Evolutionary conservation across 92 coral and sea anemone species (phyloP), one percentile per base, ranked within the genome.

Genomic region (Ricordea florida): DNA sequence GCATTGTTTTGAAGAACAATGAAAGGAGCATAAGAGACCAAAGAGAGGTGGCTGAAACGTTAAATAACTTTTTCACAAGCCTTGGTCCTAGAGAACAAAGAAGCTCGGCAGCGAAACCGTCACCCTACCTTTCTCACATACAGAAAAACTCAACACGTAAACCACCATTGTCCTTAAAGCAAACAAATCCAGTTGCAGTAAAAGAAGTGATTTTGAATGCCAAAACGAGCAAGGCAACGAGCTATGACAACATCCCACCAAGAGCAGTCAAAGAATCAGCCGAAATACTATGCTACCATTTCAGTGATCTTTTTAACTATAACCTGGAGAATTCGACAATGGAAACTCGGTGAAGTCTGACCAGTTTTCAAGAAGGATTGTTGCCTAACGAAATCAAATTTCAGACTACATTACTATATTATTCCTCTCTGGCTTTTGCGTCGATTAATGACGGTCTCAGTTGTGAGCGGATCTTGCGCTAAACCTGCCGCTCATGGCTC

Each of bases 301-400:
- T 83, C 11, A 83, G 84, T 55, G 45, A 45, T 5, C 48, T 82
- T 11, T 18, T 84, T 33, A 85, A 66, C 27, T 45, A 64, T 31
- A 8, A 72, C 0, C 40, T 80, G 5, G 78, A 78, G 0, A n/a
- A 9, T n/a, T 40, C 21, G 0, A 85, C 67, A 58, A 48, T 85
- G 91, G 91, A 85, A 78, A 69, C 74, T 47, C 11, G 90, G 90
- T 25, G 85, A 85, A 61, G 20, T 78, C 6, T 9, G 48, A 2
- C 91, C 87, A 1, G 79, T 66, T 6, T 42, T 45, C 52, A 76
- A 83, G 53, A 83, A 75, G 35, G 78, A 83, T 20, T 55, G 83
- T n/a, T n/a, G n/a, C n/a, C n/a, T n/a, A n/a, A n/a, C n/a, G n/a
- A n/a, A n/a, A n/a, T n/a, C n/a, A n/a, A n/a, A n/a, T n/a, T n/a